Evolutionary conservation across 2,113 vertebrate species (phyloP), one percentile per base, ranked within the genome.

Genomic region (Tonatia bakeri): DNA sequence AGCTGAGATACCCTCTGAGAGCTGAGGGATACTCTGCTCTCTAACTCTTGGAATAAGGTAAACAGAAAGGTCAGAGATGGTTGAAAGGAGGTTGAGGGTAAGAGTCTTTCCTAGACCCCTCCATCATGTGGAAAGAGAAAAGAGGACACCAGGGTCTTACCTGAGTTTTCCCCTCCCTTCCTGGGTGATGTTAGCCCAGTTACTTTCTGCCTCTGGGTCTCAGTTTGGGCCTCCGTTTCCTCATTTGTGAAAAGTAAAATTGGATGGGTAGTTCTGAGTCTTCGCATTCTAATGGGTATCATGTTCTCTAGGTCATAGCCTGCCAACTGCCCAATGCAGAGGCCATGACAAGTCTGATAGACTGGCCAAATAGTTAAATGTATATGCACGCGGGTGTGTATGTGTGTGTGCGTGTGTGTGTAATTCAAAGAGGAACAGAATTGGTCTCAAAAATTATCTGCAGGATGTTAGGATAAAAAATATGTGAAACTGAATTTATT

Each of bases 331-430:
- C 86, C 31, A 12, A 64, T 22, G 50, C 75, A 77, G 19, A 31
- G 20, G 17, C 33, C 52, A 47, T 17, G 56, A 17, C 17, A 54
- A 52, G n/a, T 70, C 36, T 47, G 36, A 64, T 2, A 54, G 52
- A 17, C 40, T 43, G 50, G n/a, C 65, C 45, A 52, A 75, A 64
- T 45, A 50, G 52, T 52, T 22, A 20, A 20, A n/a, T 50, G 31
- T 56, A 10, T 40, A 3, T 38, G 12, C 13, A 0, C 45, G 28
- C 19, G 8, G 19, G 5, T 14, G 54, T 61, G 0, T 16, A 9
- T 61, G 24, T 69, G 15, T 36, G 54, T 26, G 56, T 59, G 54
- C 10, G 54, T 22, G n/a, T 96, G 73, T 20, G 54, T 59, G n/a
- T 83, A 36, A 79, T 79, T 86, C 79, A 56, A n/a, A 47, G 17